A percentile compares a stretch with the other conserved stretches of the same genome.
Evolutionary conservation across 2,888 invertebrate species (phyloP).

Genomic region (Harmothoe impar): DNA sequence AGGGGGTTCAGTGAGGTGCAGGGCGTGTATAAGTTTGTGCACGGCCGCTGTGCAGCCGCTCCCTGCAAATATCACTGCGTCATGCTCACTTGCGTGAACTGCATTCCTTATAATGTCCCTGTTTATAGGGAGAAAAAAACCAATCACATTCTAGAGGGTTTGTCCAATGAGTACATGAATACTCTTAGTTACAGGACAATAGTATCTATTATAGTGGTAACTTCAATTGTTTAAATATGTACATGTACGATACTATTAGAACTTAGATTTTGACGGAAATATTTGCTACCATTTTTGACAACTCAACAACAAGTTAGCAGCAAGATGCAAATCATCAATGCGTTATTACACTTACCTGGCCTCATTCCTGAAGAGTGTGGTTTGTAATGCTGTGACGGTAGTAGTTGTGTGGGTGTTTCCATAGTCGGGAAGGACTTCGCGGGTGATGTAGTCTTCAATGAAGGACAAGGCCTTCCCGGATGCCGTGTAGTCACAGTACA

Average conservation of each 20-base stretch:
- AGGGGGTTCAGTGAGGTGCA: constrained; percentile 86
- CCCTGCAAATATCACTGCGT: constrained; percentile 90
- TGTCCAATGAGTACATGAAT: too few relatives aligned
- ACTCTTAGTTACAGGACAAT: too few relatives aligned
- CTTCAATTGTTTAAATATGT: too few relatives aligned
- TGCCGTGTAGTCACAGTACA: constrained; percentile 94
- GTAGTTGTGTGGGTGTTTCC: constrained; percentile 93
- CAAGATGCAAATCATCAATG: too few relatives aligned
- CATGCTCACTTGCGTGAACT: constrained; percentile 91
- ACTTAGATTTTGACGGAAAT: too few relatives aligned
- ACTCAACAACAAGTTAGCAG: too few relatives aligned
- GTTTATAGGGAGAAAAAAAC: too few relatives aligned
- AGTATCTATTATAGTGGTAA: too few relatives aligned
- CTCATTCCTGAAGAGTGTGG: constrained; percentile 91
- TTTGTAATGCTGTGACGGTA: constrained; percentile 93
- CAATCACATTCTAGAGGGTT: too few relatives aligned
- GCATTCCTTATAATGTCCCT: constrained; percentile 91
- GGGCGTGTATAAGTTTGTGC: constrained; percentile 89
- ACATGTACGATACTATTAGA: too few relatives aligned
- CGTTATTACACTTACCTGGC: constrained; percentile 81
- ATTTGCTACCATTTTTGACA: too few relatives aligned
- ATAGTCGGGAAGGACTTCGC: constrained; percentile 89
- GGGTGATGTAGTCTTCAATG: constrained; percentile 92
- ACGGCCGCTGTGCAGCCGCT: constrained; percentile 91
- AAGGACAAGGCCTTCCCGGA: constrained; percentile 92